Conservation (phyloP, 2,113 vertebrate genomes). For the Scytalopus superciliaris region DNA sequence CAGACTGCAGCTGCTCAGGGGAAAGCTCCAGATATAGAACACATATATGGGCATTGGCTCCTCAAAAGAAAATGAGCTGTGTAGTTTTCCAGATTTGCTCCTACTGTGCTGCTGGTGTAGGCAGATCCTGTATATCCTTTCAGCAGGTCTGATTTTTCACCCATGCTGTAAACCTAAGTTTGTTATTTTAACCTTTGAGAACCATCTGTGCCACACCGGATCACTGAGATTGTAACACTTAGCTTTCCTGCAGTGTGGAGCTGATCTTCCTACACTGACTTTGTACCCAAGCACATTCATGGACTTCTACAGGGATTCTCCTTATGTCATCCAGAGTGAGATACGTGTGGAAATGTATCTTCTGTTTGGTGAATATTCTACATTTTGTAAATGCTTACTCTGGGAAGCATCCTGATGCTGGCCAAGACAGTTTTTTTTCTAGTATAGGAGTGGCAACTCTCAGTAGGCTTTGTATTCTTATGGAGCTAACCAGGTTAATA, state of each 20-base stretch:
- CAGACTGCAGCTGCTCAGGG: neutral
- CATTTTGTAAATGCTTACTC: neutral
- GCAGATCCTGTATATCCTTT: neutral
- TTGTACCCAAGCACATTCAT: neutral
- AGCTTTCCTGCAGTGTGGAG: neutral
- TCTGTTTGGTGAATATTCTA: neutral
- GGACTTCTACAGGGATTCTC: neutral
- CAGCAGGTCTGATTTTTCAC: neutral
- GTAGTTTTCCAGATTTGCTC: neutral
- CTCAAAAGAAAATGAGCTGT: neutral
- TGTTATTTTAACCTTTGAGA: neutral
- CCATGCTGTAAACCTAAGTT: neutral
- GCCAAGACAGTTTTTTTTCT: neutral
- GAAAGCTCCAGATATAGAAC: neutral
- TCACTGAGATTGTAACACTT: neutral
- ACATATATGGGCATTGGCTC: neutral
- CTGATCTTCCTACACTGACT: neutral
- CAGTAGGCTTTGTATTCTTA: neutral
- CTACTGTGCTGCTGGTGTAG: neutral
- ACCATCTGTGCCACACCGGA: neutral
- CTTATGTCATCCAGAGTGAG: neutral
- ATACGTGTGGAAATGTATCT: neutral
- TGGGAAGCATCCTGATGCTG: neutral
- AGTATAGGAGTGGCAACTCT: neutral
- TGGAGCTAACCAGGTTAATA: neutral